phyloP scores from a whole-genome alignment of 2,113 vertebrate genomes.

The Pedionomus torquatus region DNA sequence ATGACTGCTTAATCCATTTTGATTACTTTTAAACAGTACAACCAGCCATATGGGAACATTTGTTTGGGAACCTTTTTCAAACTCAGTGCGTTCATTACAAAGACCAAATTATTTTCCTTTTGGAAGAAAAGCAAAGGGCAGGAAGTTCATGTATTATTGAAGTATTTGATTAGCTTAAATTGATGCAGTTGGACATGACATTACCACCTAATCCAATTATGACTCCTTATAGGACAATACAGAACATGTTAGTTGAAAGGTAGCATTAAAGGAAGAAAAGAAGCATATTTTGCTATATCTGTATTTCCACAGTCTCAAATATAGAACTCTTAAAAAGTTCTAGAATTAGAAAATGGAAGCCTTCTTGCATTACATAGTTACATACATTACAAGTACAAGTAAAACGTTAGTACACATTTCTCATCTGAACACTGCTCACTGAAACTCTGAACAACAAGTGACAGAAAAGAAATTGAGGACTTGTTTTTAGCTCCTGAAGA shows the following conservation, averaged over 20 bases:
- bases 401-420: not conserved
- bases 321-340: not conserved
- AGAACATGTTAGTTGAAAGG: not conserved
- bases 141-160: not conserved
- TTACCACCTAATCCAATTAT: not conserved
- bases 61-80: not conserved
- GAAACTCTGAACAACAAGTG: not conserved
- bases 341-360: not conserved
- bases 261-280: not conserved
- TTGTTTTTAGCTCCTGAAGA: slow-evolving; percentile 8
- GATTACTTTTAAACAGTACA: not conserved
- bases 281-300: not conserved
- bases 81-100: not conserved
- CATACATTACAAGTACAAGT: not conserved
- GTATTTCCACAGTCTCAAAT: not conserved
- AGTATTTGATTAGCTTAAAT: not conserved
- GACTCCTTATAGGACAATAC: not conserved
- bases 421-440: not conserved
- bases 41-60: not conserved
- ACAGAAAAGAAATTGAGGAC: slow-evolving; percentile 5
- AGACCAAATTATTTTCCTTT: not conserved
- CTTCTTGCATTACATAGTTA: not conserved
- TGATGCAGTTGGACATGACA: not conserved
- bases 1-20: not conserved
- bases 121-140: not conserved